Evolutionary conservation across 2,113 vertebrate genomes (phyloP).

Genomic region (Shinisaurus crocodilurus): DNA sequence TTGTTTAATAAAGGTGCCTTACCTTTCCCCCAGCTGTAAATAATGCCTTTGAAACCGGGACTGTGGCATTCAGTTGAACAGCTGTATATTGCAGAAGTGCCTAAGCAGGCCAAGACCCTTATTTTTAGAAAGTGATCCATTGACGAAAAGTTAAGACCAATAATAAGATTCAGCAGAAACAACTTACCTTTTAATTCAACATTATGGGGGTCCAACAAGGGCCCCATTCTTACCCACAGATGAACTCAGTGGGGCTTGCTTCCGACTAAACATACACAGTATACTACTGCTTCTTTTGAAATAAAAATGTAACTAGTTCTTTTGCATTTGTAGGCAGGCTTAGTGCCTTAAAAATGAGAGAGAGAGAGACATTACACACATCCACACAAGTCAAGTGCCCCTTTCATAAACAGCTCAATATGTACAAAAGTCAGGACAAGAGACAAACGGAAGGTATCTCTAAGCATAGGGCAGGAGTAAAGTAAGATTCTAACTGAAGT

Average conservation of each 20-base stretch:
- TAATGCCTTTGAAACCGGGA: neutral
- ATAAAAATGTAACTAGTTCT: neutral
- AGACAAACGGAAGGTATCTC: neutral
- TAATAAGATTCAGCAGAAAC: slow-evolving; percentile 1
- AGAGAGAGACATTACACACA: neutral
- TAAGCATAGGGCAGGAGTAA: neutral
- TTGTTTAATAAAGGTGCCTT: neutral
- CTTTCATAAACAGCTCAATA: neutral
- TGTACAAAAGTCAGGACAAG: neutral
- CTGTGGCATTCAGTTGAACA: neutral
- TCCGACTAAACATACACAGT: neutral
- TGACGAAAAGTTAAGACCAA: neutral
- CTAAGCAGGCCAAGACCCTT: neutral
- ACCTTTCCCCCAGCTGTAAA: neutral
- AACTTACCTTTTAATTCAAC: neutral
- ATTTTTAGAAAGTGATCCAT: slow-evolving; percentile 15
- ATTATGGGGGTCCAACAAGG: neutral
- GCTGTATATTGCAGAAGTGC: neutral
- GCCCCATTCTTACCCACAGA: neutral
- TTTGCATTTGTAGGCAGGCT: neutral
- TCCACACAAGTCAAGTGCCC: neutral
- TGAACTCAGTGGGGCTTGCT: neutral
- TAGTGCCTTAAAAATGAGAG: neutral
- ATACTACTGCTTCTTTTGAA: neutral
- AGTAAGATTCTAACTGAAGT: neutral